These are phyloP conservation scores for Haliclystus octoradiatus DNA, from an alignment of 30 jellyfish, hydroid and myxozoan species.

Conservation along the genomic window DNA sequence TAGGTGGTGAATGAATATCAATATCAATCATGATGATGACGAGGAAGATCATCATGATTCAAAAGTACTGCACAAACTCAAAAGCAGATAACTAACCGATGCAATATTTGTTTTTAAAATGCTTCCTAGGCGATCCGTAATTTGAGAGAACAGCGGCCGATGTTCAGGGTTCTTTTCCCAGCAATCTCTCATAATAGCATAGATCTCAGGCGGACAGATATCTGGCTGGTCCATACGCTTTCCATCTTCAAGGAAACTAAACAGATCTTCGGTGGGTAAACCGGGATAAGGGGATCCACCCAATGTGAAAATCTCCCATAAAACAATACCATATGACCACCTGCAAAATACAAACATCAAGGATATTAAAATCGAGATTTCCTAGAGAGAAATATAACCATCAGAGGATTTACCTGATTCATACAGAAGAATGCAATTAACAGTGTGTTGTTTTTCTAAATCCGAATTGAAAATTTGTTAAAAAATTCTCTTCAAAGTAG, in stretches of 20 bases:
- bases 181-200: slow-evolving; percentile 69
- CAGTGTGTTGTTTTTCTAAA: too few species aligned
- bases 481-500: too few species aligned
- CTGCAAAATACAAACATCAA: slow-evolving; percentile 23
- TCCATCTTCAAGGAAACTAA: slow-evolving; percentile 37
- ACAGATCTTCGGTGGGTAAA: slow-evolving; percentile 58
- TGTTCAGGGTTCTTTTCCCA: slow-evolving; percentile 75
- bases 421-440: too few species aligned
- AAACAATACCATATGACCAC: slow-evolving; percentile 93
- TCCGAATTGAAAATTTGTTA: too few species aligned
- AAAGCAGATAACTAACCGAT: too few species aligned
- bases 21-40: too few species aligned
- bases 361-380: too few species aligned
- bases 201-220: slow-evolving; percentile 66
- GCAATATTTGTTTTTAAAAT: slow-evolving; percentile 47
- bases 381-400: too few species aligned
- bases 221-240: slow-evolving; percentile 87
- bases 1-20: too few species aligned
- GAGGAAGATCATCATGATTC: too few species aligned
- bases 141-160: slow-evolving; percentile 64
- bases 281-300: slow-evolving; percentile 99
- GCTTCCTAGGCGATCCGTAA: slow-evolving; percentile 40
- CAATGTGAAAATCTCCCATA: slow-evolving; percentile 90
- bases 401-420: too few species aligned
- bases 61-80: too few species aligned